These are phyloP conservation scores for Salmo trutta DNA, from an alignment of 2,797 vertebrate species.

Conservation along the genomic window DNA sequence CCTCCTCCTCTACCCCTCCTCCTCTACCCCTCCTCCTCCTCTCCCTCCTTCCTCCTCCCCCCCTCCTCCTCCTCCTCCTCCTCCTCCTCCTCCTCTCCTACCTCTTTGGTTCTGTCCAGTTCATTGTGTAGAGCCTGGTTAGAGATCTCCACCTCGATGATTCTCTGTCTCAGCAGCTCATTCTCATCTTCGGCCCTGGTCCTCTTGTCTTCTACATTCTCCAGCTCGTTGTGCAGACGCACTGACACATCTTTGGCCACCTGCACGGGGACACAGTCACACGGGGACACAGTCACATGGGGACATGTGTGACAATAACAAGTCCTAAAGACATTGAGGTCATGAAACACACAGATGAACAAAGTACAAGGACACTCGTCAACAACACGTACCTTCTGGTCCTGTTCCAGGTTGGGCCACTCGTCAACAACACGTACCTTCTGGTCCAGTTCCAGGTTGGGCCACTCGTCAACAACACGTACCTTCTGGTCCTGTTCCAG, in stretches of 20 bases:
- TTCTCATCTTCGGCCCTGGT: slow-evolving; percentile 93
- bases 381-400: too few relatives aligned
- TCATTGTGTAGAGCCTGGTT: slow-evolving; percentile 95
- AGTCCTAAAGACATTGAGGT: too few relatives aligned
- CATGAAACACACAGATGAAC: background rate
- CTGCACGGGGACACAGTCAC: slow-evolving; percentile 59
- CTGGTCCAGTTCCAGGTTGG: too few relatives aligned
- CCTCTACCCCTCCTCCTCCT: too few relatives aligned
- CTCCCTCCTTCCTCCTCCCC: too few relatives aligned
- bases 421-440: too few relatives aligned
- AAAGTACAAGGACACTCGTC: slow-evolving; percentile 62
- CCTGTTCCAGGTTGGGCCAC: too few relatives aligned
- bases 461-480: too few relatives aligned
- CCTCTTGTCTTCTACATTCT: slow-evolving; percentile 95
- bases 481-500: too few relatives aligned
- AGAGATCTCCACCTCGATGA: slow-evolving; percentile 95
- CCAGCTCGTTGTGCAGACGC: slow-evolving; percentile 94
- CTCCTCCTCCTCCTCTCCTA: slow-evolving; percentile 51
- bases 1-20: too few relatives aligned
- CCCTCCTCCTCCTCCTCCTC: too few relatives aligned
- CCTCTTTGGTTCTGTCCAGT: slow-evolving; percentile 93
- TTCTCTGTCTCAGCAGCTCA: slow-evolving; percentile 90
- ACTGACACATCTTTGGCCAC: slow-evolving; percentile 99
- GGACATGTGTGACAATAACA: background rate
- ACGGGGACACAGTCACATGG: too few relatives aligned